Evolutionary conservation across 2,888 invertebrate species (phyloP).

Genomic region (Apomyelois bistriatella): DNA sequence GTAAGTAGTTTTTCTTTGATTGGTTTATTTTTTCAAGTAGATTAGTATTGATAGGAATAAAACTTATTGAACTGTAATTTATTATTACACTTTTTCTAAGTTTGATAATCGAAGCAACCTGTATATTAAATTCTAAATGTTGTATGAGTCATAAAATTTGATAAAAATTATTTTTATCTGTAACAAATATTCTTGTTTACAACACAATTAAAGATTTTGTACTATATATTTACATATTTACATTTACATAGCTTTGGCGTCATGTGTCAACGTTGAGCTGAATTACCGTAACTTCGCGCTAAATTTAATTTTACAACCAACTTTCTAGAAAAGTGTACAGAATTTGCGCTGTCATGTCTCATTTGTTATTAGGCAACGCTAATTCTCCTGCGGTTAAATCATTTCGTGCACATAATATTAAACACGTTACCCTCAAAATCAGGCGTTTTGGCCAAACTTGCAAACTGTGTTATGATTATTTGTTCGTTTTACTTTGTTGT

Average conservation of each 20-base stretch:
- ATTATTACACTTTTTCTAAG: no score
- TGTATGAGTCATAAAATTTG: no score
- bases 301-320: conserved; percentile 60
- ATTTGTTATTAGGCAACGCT: conserved; percentile 56
- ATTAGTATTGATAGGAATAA: background rate
- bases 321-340: conserved; percentile 58
- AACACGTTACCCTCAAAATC: conserved; percentile 50
- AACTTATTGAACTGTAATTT: no score
- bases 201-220: conserved; percentile 8
- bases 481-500: conserved; percentile 24
- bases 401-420: conserved; percentile 54
- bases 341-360: conserved; percentile 61
- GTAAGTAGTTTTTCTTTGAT: conserved; percentile 81
- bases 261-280: conserved; percentile 44
- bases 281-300: conserved; percentile 49
- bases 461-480: conserved; percentile 50
- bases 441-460: conserved; percentile 46
- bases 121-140: no score
- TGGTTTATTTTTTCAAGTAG: background rate
- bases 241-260: conserved; percentile 23
- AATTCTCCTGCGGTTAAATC: conserved; percentile 55
- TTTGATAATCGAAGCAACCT: no score
- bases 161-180: no score
- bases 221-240: conserved; percentile 17
- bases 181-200: no score